Conservation (phyloP, 2,113 vertebrate genomes). For the Hoplias malabaricus region DNA sequence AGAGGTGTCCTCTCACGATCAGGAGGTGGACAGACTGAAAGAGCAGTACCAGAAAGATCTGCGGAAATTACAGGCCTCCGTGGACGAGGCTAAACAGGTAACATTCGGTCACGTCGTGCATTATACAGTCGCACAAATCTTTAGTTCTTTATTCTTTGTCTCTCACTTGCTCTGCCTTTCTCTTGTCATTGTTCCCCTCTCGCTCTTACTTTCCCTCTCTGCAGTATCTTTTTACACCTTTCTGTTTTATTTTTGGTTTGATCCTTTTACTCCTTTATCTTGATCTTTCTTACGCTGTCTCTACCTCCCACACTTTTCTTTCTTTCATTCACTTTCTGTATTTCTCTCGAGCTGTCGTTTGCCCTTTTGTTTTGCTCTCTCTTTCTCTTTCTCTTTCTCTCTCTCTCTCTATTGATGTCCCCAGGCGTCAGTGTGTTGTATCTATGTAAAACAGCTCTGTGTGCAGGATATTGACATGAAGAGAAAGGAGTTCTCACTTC, state of each 20-base stretch:
- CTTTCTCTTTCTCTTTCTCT: background rate
- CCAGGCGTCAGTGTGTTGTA: background rate
- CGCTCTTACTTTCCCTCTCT: too few species aligned
- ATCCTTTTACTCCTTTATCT: too few species aligned
- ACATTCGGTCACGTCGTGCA: too few species aligned
- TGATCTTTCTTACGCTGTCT: too few species aligned
- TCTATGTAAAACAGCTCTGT: background rate
- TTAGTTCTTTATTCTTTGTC: background rate
- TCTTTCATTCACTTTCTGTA: too few species aligned
- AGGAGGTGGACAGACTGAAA: conserved; percentile 89
- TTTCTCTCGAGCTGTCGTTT: too few species aligned
- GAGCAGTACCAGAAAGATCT: conserved; percentile 88
- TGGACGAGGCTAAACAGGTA: conserved; percentile 87
- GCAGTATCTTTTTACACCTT: too few species aligned
- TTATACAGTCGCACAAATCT: too few species aligned
- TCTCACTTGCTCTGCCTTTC: background rate
- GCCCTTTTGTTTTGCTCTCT: background rate
- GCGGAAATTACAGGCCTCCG: conserved; percentile 70
- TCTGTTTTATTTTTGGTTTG: too few species aligned
- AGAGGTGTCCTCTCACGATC: conserved; percentile 92
- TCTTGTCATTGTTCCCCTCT: background rate
- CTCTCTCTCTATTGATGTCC: background rate
- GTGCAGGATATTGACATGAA: background rate
- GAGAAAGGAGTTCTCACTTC: background rate
- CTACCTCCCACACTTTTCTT: too few species aligned